A percentile compares a stretch with the other conserved stretches of the same genome.
phyloP scores from a whole-genome alignment of 2,888 invertebrate genomes.

The Margaritifera margaritifera region DNA sequence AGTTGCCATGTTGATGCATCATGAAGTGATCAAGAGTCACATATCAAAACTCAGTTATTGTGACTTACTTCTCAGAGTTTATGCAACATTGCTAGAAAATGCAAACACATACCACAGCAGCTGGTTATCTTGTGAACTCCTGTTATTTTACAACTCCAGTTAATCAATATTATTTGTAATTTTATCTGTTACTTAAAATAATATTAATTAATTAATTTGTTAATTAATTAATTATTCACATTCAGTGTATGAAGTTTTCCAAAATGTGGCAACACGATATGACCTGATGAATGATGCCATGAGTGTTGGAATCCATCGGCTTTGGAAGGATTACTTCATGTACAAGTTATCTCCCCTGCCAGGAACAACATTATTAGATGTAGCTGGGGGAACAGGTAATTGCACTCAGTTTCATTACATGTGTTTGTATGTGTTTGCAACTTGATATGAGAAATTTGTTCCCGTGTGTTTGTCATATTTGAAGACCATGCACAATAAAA shows the following conservation, averaged over 20 bases:
- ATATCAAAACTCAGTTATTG: no score
- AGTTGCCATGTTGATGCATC: no score
- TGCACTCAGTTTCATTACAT: background rate
- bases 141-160: background rate
- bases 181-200: background rate
- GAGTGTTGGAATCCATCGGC: slow-evolving; percentile 93
- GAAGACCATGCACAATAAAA: no score
- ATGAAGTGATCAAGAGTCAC: no score
- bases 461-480: no score
- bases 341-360: slow-evolving; percentile 82
- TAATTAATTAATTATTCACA: no score
- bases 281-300: slow-evolving; percentile 99
- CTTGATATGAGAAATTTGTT: background rate
- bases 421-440: background rate
- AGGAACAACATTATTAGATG: slow-evolving; percentile 83
- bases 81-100: background rate
- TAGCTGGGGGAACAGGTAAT: slow-evolving; percentile 96
- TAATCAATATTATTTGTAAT: background rate
- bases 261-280: slow-evolving; percentile 93
- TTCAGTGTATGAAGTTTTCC: slow-evolving; percentile 93
- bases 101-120: background rate
- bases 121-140: background rate
- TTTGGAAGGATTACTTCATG: slow-evolving; percentile 98
- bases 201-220: background rate
- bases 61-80: background rate